Conservation (phyloP, 2,888 invertebrate species). For the Lapara coniferarum region DNA sequence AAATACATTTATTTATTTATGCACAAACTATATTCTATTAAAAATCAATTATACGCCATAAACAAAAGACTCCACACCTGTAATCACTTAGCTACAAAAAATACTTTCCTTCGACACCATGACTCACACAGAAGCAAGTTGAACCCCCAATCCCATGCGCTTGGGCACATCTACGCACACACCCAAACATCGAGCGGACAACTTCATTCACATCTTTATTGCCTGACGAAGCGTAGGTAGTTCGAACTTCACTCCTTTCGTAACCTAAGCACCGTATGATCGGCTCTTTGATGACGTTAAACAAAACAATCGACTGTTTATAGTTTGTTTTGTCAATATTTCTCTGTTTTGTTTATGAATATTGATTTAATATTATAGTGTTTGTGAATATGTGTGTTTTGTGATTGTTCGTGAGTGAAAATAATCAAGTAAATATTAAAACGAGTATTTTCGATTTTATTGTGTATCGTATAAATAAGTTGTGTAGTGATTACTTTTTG, state of each 20-base stretch:
- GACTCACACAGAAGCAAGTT: slow-evolving; percentile 51
- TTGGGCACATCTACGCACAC: slow-evolving; percentile 50
- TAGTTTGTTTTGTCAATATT: slow-evolving; percentile 76
- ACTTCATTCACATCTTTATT: slow-evolving; percentile 71
- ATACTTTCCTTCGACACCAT: slow-evolving; percentile 27
- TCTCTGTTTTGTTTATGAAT: slow-evolving; percentile 50
- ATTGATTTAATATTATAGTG: slow-evolving; percentile 41
- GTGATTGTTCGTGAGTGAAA: slow-evolving; percentile 22
- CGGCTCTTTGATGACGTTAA: slow-evolving; percentile 71
- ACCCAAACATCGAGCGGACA: slow-evolving; percentile 56
- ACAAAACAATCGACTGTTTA: slow-evolving; percentile 63
- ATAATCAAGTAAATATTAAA: slow-evolving; percentile 4
- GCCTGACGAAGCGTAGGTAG: slow-evolving; percentile 49
- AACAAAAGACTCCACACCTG: not conserved
- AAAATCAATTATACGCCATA: not conserved
- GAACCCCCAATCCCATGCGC: slow-evolving; percentile 50
- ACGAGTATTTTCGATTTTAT: slow-evolving; percentile 17
- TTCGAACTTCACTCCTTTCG: slow-evolving; percentile 69
- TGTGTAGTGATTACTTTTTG: slow-evolving; percentile 6
- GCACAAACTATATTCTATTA: not conserved
- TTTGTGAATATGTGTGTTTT: slow-evolving; percentile 43
- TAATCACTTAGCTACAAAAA: not conserved
- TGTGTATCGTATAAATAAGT: slow-evolving; percentile 14
- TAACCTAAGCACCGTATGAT: slow-evolving; percentile 64
- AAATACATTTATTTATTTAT: not conserved